Percentiles rank a stretch among this genome's conserved stretches.
Evolutionary conservation across 1,140 invertebrate species (phyloP).

Genomic region (Theocolax elegans): DNA sequence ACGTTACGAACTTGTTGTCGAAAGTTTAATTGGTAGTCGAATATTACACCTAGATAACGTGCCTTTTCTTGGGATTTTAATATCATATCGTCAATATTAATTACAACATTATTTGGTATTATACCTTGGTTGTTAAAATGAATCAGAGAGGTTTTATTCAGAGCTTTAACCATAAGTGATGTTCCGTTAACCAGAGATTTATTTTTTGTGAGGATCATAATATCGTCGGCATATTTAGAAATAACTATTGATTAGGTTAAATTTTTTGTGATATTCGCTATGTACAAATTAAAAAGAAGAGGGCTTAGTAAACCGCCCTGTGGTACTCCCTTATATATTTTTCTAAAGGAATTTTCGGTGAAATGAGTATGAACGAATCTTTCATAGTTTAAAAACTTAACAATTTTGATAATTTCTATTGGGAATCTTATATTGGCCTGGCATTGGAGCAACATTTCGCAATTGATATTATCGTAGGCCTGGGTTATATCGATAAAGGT

Average conservation of each 20-base stretch:
- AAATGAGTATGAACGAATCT: not conserved
- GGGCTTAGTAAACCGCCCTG: conserved; percentile 9
- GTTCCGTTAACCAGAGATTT: not conserved
- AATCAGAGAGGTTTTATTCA: conserved; percentile 1
- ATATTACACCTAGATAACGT: conserved; percentile 32
- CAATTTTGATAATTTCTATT: conserved; percentile 19
- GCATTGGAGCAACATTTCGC: conserved; percentile 6
- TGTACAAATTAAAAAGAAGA: not conserved
- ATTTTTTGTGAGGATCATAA: not conserved
- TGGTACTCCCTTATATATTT: conserved; percentile 3
- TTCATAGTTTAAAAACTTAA: conserved; percentile 11
- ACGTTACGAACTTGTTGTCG: not conserved
- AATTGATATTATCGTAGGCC: conserved; percentile 37
- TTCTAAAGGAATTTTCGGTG: not conserved
- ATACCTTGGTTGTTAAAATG: conserved; percentile 5
- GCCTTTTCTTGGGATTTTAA: conserved; percentile 12
- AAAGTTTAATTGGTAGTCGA: conserved; percentile 35
- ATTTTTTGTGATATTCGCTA: not conserved
- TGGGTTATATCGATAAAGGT: conserved; percentile 37
- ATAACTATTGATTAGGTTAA: not conserved
- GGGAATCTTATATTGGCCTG: not conserved
- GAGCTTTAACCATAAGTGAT: not conserved
- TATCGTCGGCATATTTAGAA: conserved; percentile 10
- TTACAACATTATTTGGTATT: not conserved
- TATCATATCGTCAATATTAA: not conserved